Conservation (phyloP, 2,113 vertebrate species). For the Melospiza georgiana region DNA sequence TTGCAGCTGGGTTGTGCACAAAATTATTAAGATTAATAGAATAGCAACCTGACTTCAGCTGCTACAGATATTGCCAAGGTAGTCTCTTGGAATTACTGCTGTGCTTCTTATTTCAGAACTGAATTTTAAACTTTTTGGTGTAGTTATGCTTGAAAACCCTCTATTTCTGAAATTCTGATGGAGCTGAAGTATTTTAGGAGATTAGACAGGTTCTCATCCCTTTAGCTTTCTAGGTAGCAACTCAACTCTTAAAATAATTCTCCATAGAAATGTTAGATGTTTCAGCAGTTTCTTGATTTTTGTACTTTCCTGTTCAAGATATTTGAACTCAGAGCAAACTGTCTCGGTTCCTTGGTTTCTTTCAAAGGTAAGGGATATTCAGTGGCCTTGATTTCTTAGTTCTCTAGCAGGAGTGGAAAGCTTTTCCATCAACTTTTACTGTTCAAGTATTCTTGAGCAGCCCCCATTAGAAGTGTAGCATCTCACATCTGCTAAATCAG, state of each 20-base stretch:
- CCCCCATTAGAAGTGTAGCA: neutral
- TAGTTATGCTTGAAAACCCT: neutral
- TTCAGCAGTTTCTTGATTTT: neutral
- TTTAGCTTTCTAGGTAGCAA: neutral
- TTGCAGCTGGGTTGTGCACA: neutral
- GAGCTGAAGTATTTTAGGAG: neutral
- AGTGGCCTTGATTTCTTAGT: neutral
- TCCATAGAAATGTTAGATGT: neutral
- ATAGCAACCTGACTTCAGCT: neutral
- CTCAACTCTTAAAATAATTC: neutral
- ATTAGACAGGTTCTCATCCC: neutral
- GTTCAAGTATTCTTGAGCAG: neutral
- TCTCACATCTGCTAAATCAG: neutral
- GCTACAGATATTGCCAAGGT: neutral
- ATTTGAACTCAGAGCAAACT: neutral
- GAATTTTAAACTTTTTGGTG: neutral
- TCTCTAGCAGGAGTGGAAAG: neutral
- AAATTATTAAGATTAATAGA: neutral
- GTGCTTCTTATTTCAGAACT: neutral
- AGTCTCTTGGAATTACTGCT: neutral
- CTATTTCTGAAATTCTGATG: neutral
- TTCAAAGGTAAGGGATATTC: neutral
- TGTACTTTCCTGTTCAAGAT: neutral
- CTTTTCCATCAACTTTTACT: neutral
- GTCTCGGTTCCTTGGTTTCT: neutral